These are phyloP conservation scores for Cataglyphis rosenhaueri DNA, from an alignment of 2,888 invertebrate species.

Conservation along the genomic window DNA sequence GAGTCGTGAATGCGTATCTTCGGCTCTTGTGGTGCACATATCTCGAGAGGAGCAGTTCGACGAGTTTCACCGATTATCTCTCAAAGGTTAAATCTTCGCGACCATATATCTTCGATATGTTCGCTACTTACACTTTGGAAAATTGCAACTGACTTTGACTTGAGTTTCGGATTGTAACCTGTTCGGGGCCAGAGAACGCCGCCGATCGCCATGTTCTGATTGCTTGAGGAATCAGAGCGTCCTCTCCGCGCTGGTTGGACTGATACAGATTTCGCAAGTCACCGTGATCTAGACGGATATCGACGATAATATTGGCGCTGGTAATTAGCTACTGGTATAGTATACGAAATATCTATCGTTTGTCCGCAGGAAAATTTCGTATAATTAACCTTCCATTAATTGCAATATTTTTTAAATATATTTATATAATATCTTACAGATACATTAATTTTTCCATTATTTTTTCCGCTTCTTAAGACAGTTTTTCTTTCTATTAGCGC, in stretches of 20 bases:
- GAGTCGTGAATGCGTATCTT: conserved; percentile 31
- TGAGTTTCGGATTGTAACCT: conserved; percentile 61
- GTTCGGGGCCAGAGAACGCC: conserved; percentile 60
- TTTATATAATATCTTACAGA: too few relatives aligned
- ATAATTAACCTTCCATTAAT: too few relatives aligned
- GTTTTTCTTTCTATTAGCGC: too few relatives aligned
- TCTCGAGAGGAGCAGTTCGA: conserved; percentile 17
- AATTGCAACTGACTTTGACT: conserved; percentile 28
- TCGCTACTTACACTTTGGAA: conserved; percentile 10
- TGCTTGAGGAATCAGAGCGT: conserved; percentile 74
- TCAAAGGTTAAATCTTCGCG: conserved; percentile 12
- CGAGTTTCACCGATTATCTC: conserved; percentile 49
- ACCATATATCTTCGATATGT: background rate
- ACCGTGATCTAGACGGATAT: conserved; percentile 50
- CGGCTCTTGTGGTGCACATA: background rate
- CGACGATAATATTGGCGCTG: conserved; percentile 45
- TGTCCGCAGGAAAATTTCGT: background rate
- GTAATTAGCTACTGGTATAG: conserved; percentile 65
- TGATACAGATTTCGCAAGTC: conserved; percentile 69
- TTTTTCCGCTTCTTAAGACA: too few relatives aligned
- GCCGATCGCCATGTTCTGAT: conserved; percentile 74
- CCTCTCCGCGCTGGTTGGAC: conserved; percentile 52
- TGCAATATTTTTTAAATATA: too few relatives aligned
- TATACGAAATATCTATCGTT: conserved; percentile 36
- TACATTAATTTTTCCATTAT: too few relatives aligned